phyloP scores from a whole-genome alignment of 2,888 invertebrate species.

The Palloptera scutellata region DNA sequence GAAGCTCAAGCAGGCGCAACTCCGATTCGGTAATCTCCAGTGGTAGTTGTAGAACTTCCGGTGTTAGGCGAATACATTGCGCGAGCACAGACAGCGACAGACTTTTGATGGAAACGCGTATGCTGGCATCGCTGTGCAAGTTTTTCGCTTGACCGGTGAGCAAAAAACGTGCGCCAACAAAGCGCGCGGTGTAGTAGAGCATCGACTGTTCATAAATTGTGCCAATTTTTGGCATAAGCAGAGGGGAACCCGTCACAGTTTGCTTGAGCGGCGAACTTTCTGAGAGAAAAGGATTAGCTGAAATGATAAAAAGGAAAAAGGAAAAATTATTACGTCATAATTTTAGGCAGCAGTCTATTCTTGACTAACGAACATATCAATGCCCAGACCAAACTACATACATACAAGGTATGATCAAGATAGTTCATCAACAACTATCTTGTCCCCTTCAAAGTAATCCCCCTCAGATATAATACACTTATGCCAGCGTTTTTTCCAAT shows the following conservation, averaged over 20 bases:
- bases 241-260: constrained; percentile 40
- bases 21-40: constrained; percentile 68
- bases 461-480: no score
- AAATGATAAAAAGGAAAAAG: constrained; percentile 5
- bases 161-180: constrained; percentile 60
- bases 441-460: no score
- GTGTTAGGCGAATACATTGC: constrained; percentile 77
- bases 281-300: constrained; percentile 55
- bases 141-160: constrained; percentile 61
- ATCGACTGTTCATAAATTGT: constrained; percentile 60
- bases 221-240: constrained; percentile 57
- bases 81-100: constrained; percentile 83
- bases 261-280: constrained; percentile 49
- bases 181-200: constrained; percentile 59
- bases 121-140: constrained; percentile 75
- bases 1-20: constrained; percentile 40
- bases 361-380: no score
- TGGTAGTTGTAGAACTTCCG: constrained; percentile 74
- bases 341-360: not conserved
- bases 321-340: not conserved
- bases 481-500: no score
- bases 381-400: not conserved
- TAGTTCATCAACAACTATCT: not conserved
- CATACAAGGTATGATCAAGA: not conserved
- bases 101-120: constrained; percentile 90